Evolutionary conservation across 2,888 invertebrate genomes (phyloP), one percentile per base, ranked within the genome.

Genomic region (Lapara coniferarum): DNA sequence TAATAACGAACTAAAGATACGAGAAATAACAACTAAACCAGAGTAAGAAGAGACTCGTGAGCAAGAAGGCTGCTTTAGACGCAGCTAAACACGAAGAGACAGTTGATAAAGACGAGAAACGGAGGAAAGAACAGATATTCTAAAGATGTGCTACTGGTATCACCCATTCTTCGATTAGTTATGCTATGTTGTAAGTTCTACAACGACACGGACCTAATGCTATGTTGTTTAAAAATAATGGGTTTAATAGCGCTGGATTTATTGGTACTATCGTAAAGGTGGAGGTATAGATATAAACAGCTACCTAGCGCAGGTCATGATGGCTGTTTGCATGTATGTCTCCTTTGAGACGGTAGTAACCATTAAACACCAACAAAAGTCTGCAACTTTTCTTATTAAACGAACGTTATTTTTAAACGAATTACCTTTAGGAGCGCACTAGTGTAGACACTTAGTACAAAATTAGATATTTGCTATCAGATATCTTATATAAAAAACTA

Each of bases 61-160:
- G 63, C 19, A 46, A 13, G 63, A 63, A 63, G 63, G 0, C 63
- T 49, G 49, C 19, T 13, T 46, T 16, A 46, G 19, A 19, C 46
- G 46, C 16, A 63, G 63, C 12, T 59, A 46, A 19, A 63, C 63
- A 49, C 19, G 63, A 63, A 63, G 49, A 63, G 12, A 49, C 13
- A 49, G 63, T 63, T 16, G 19, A 19, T 63, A 46, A 19, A 63
- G 63, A 46, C 49, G 46, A 63, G 63, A 63, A 63, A 46, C 19
- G n/a, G 49, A 46, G 59, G 59, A 59, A 14, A 59, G 63, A 16
- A 63, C 12, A 63, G 63, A n/a, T 19, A 49, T n/a, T 63, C 46
- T 63, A 63, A 56, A 46, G 19, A 46, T 63, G 55, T 55, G 16
- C 63, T 63, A 63, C 63, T 63, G 49, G 63, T 63, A 63, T 63